A percentile compares a stretch with the other conserved stretches of the same genome.
phyloP scores from a whole-genome alignment of 2,113 vertebrate genomes.

The Suncus etruscus region DNA sequence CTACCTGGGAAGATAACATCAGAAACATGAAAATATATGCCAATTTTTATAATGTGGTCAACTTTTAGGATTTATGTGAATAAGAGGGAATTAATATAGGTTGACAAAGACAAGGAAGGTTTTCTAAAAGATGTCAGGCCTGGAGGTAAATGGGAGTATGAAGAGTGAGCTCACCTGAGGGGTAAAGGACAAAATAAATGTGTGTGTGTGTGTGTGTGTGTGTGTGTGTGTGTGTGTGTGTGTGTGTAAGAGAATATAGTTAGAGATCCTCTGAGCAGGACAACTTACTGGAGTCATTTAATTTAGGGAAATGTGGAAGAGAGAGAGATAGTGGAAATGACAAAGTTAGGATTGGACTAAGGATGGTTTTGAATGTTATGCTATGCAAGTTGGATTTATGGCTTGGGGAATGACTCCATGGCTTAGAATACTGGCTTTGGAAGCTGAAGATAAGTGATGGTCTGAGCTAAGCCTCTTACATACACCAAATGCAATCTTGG shows the following conservation, averaged over 20 bases:
- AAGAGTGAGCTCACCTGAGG: not conserved
- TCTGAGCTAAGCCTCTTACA: too few relatives aligned
- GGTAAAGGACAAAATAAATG: not conserved
- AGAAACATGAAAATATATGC: not conserved
- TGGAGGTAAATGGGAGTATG: not conserved
- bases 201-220: not conserved
- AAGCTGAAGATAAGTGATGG: too few relatives aligned
- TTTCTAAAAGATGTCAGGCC: constrained; percentile 9
- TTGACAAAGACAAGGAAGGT: not conserved
- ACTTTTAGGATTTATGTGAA: not conserved
- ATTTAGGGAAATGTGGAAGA: constrained; percentile 21
- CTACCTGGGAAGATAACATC: constrained; percentile 6
- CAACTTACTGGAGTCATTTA: not conserved
- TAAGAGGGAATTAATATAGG: constrained; percentile 31
- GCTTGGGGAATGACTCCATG: too few relatives aligned
- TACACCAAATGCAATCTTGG: too few relatives aligned
- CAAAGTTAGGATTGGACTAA: not conserved
- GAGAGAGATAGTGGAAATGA: not conserved
- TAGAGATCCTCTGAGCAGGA: not conserved
- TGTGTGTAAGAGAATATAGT: not conserved
- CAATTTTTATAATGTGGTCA: constrained; percentile 43
- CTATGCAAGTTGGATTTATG: not conserved
- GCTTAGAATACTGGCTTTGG: too few relatives aligned
- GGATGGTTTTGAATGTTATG: constrained; percentile 24
- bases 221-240: too few relatives aligned